These are phyloP conservation scores for Apostichopus japonicus DNA, from an alignment of 35 echinoderm and acorn worm species.

Conservation along the genomic window DNA sequence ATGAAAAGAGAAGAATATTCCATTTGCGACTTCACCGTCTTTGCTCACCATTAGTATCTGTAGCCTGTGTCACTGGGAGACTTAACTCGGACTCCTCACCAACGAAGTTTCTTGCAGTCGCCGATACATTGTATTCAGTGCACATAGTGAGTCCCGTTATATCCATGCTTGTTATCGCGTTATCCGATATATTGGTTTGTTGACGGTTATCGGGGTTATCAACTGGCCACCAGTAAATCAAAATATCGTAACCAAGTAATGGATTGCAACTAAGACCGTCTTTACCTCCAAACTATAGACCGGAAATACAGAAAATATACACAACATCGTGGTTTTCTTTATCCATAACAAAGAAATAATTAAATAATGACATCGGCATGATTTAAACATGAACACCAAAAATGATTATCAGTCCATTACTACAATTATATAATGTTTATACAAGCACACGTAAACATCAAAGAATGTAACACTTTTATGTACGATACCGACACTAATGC, in stretches of 20 bases:
- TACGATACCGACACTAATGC: no score
- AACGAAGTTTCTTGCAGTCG: background rate
- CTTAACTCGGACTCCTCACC: background rate
- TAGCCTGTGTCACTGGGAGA: background rate
- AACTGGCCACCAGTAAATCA: background rate
- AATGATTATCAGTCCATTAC: no score
- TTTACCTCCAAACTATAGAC: background rate
- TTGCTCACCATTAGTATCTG: background rate
- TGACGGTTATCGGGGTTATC: background rate
- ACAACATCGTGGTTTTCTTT: no score
- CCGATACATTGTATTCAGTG: constrained; percentile 16
- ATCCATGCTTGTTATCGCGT: background rate
- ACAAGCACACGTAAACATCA: no score
- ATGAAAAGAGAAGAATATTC: no score
- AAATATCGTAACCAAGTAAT: background rate
- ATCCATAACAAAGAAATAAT: no score
- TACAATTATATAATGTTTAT: no score
- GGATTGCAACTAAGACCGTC: constrained; percentile 9
- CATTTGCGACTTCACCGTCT: no score
- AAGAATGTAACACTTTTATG: no score
- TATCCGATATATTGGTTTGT: background rate
- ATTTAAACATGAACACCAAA: no score
- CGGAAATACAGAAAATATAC: background rate
- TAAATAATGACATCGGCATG: no score
- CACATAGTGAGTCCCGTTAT: background rate